Evolutionary conservation across 1,140 invertebrate genomes (phyloP).

Genomic region (Aphelenchoides fujianensis): DNA sequence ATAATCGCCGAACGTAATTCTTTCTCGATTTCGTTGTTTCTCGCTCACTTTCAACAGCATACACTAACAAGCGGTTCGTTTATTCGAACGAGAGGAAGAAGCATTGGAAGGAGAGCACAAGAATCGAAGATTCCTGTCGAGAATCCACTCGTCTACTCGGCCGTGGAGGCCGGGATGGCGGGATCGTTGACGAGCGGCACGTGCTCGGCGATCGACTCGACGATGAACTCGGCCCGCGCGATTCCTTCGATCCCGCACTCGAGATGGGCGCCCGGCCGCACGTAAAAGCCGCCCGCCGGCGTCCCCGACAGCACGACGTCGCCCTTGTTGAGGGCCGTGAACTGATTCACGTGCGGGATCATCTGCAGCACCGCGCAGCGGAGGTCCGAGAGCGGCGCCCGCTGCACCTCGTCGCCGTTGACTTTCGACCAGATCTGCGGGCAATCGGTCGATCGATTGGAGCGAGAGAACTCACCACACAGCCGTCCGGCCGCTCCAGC

Average conservation of each 20-base stretch:
- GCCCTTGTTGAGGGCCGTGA: conserved; percentile 16
- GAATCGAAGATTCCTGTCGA: no score
- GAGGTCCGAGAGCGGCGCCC: conserved; percentile 18
- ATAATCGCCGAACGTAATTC: no score
- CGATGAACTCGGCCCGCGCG: neutral
- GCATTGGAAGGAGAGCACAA: no score
- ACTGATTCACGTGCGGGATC: conserved; percentile 16
- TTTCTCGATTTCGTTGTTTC: no score
- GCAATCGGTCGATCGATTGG: no score
- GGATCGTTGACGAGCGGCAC: no score
- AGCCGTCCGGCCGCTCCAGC: conserved; percentile 15
- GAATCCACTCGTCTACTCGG: no score
- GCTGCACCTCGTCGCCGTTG: conserved; percentile 25
- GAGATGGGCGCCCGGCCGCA: neutral
- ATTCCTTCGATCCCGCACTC: neutral
- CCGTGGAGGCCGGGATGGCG: no score
- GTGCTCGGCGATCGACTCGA: neutral
- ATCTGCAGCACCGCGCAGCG: neutral
- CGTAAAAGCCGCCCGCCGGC: conserved; percentile 6
- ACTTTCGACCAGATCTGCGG: conserved; percentile 21
- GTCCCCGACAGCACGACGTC: conserved; percentile 19
- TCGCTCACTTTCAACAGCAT: no score
- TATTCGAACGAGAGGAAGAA: no score
- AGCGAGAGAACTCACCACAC: conserved; percentile 15
- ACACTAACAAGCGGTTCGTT: no score